Conservation (phyloP, 2,113 vertebrate species). For the Scartelaos histophorus region DNA sequence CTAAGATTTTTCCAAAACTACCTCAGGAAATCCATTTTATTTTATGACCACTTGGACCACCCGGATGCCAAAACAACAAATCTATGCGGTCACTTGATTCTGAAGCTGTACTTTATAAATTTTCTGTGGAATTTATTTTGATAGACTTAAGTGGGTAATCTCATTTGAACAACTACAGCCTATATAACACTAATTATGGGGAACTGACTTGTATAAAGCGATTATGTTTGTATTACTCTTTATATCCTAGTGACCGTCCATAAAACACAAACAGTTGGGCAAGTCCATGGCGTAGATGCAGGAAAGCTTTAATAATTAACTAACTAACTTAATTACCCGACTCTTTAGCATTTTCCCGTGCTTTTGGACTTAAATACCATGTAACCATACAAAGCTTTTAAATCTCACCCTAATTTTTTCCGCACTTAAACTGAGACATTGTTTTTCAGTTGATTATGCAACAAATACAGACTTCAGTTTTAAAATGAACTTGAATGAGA, state of each 20-base stretch:
- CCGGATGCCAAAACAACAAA: conserved; percentile 28
- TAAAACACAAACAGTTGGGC: not conserved
- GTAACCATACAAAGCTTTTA: too few species aligned
- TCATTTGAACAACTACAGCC: not conserved
- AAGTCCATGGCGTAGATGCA: not conserved
- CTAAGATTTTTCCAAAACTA: conserved; percentile 63
- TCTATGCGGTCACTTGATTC: conserved; percentile 20
- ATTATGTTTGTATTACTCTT: not conserved
- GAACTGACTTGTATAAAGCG: not conserved
- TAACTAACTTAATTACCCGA: not conserved
- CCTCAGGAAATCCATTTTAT: conserved; percentile 58
- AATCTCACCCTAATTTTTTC: too few species aligned
- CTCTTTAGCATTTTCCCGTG: not conserved
- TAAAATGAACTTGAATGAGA: too few species aligned
- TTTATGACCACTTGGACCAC: conserved; percentile 38
- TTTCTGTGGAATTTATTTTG: conserved; percentile 1
- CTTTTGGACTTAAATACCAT: not conserved
- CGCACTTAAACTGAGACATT: too few species aligned
- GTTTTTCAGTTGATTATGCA: too few species aligned
- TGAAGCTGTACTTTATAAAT: not conserved
- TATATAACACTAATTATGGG: conserved; percentile 1
- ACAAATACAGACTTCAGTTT: too few species aligned
- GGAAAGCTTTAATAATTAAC: not conserved
- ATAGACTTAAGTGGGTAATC: not conserved
- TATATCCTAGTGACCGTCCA: not conserved